Percentiles rank a stretch among this genome's conserved stretches.
Evolutionary conservation across 2,113 vertebrate species (phyloP).

Genomic region (Hippocampus guttulatus): DNA sequence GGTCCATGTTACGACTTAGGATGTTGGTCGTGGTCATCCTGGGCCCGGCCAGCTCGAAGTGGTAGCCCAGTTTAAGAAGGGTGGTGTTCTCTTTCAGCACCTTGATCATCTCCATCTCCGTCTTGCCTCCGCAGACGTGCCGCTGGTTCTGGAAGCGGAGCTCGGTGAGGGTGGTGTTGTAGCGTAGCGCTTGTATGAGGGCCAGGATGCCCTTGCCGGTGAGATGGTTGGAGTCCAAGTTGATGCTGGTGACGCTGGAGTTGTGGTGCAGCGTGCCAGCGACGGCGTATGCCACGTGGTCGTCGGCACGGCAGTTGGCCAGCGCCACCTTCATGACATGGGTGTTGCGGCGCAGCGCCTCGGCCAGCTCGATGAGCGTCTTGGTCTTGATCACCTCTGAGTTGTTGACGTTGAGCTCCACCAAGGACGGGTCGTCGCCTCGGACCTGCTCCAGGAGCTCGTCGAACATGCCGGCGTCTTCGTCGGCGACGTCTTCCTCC

Average conservation of each 20-base stretch:
- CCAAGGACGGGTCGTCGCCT: slow-evolving; percentile 78
- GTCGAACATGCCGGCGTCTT: slow-evolving; percentile 87
- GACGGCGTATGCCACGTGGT: slow-evolving; percentile 92
- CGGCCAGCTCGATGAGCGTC: slow-evolving; percentile 88
- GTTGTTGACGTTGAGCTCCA: slow-evolving; percentile 93
- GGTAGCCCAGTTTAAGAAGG: slow-evolving; percentile 91
- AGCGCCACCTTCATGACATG: slow-evolving; percentile 82
- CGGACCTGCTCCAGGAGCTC: slow-evolving; percentile 86
- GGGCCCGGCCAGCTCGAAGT: slow-evolving; percentile 92
- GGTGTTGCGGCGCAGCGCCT: slow-evolving; percentile 85
- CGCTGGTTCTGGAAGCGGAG: slow-evolving; percentile 97
- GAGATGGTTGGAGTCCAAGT: slow-evolving; percentile 96
- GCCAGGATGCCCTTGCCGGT: slow-evolving; percentile 91
- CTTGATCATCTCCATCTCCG: slow-evolving; percentile 96
- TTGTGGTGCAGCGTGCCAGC: slow-evolving; percentile 85
- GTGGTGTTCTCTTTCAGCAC: slow-evolving; percentile 93
- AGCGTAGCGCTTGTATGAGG: slow-evolving; percentile 86
- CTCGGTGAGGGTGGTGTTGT: slow-evolving; percentile 88
- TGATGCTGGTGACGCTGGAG: slow-evolving; percentile 86
- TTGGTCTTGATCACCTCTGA: slow-evolving; percentile 91
- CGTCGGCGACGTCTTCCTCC: slow-evolving; percentile 69
- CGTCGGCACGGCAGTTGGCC: slow-evolving; percentile 91
- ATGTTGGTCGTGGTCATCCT: slow-evolving; percentile 95
- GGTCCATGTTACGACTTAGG: slow-evolving; percentile 97
- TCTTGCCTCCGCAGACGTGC: slow-evolving; percentile 95